These are phyloP conservation scores for Erethizon dorsatum DNA, from an alignment of 2,797 vertebrate species.

Conservation along the genomic window DNA sequence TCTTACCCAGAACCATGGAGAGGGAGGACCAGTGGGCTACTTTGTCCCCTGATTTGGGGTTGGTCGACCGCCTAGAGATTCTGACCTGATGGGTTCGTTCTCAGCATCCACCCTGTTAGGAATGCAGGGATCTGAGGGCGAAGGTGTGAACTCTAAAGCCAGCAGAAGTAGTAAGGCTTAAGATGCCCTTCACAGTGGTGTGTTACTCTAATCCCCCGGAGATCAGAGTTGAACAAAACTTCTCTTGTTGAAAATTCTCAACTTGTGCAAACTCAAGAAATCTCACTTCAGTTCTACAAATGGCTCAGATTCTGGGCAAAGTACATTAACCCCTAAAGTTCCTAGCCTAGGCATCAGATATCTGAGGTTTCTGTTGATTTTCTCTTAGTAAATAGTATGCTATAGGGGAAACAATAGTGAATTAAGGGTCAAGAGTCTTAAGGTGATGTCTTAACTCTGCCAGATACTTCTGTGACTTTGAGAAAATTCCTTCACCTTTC, in stretches of 20 bases:
- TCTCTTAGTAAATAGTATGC: neutral
- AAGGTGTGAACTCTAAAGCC: conserved; percentile 65
- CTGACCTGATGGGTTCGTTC: conserved; percentile 27
- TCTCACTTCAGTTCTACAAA: conserved; percentile 73
- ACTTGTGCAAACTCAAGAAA: conserved; percentile 77
- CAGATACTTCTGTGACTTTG: conserved; percentile 22
- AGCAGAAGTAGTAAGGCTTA: conserved; percentile 41
- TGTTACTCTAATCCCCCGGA: conserved; percentile 61
- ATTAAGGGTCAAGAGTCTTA: conserved; percentile 2
- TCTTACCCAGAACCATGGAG: neutral
- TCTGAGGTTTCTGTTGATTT: conserved; percentile 56
- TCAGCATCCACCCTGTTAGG: neutral
- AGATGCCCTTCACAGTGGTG: conserved; percentile 46
- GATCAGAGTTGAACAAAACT: conserved; percentile 69
- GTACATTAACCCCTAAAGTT: conserved; percentile 22
- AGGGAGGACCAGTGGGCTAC: neutral
- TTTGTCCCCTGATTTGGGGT: neutral
- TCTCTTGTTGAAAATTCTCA: conserved; percentile 64
- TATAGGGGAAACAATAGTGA: conserved; percentile 3
- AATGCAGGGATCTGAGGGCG: conserved; percentile 49
- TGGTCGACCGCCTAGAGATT: neutral
- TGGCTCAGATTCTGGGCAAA: conserved; percentile 41
- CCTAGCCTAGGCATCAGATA: neutral
- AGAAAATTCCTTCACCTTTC: conserved; percentile 21
- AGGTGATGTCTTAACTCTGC: conserved; percentile 29